phyloP scores from a whole-genome alignment of 2,797 vertebrate species.

The Dipus sagitta region DNA sequence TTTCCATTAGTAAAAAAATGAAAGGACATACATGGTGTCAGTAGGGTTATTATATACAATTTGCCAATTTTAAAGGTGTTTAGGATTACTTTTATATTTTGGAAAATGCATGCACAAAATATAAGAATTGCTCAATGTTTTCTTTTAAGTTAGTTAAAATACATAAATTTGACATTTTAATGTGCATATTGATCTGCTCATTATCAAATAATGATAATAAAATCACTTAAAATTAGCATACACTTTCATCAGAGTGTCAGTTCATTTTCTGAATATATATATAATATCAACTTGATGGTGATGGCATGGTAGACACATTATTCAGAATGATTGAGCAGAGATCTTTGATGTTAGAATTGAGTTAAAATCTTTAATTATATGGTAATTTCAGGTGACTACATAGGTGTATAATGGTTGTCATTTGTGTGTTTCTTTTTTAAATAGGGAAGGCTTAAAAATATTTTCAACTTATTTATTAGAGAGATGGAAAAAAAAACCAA shows the following conservation, averaged over 20 bases:
- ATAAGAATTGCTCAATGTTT: neutral
- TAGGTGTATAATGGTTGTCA: neutral
- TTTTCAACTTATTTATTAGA: too few relatives aligned
- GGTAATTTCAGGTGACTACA: neutral
- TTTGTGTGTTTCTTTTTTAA: neutral
- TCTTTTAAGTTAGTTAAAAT: neutral
- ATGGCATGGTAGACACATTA: neutral
- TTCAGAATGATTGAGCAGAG: neutral
- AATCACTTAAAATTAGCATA: conserved; percentile 13
- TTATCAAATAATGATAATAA: neutral
- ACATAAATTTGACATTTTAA: conserved; percentile 22
- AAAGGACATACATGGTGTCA: neutral
- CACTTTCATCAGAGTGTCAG: neutral
- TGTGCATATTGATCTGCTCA: neutral
- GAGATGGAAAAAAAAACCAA: too few relatives aligned
- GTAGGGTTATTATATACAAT: neutral
- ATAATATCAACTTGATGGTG: neutral
- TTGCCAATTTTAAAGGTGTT: conserved; percentile 28
- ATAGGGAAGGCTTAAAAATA: too few relatives aligned
- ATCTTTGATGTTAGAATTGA: neutral
- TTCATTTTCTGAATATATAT: conserved; percentile 37
- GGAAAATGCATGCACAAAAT: neutral
- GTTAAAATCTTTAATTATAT: neutral
- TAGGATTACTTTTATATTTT: neutral
- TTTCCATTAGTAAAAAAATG: neutral